phyloP scores from a whole-genome alignment of 2,888 invertebrate species.

The Diogma glabrata region DNA sequence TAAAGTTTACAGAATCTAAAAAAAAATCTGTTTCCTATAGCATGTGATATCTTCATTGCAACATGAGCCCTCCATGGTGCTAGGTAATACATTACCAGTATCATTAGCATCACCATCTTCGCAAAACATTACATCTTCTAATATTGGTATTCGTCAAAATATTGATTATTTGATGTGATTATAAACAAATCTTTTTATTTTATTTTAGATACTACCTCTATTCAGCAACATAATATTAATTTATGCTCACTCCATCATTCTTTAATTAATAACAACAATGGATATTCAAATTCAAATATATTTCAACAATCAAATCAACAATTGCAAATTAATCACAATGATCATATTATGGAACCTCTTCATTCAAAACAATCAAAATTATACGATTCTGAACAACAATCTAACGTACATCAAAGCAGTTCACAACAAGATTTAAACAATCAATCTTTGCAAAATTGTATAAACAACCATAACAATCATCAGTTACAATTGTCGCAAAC shows the following conservation, averaged over 20 bases:
- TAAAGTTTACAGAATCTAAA: neutral
- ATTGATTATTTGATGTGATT: too few relatives aligned
- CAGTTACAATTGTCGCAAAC: too few relatives aligned
- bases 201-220: neutral
- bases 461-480: too few relatives aligned
- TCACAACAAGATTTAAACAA: neutral
- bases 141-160: too few relatives aligned
- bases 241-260: neutral
- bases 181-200: too few relatives aligned
- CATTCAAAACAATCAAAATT: constrained; percentile 2
- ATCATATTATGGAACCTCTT: neutral
- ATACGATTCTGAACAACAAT: constrained; percentile 2
- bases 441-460: too few relatives aligned
- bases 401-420: neutral
- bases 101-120: neutral
- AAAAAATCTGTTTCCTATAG: neutral
- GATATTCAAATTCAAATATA: neutral
- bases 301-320: constrained; percentile 1
- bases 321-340: neutral
- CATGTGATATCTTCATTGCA: neutral
- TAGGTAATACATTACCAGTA: neutral
- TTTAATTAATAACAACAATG: neutral
- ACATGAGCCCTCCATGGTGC: neutral
- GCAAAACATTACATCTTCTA: neutral
- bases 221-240: neutral